These are phyloP conservation scores for Caenorhabditis doughertyi DNA, from an alignment of 2,888 invertebrate genomes.

Conservation along the genomic window DNA sequence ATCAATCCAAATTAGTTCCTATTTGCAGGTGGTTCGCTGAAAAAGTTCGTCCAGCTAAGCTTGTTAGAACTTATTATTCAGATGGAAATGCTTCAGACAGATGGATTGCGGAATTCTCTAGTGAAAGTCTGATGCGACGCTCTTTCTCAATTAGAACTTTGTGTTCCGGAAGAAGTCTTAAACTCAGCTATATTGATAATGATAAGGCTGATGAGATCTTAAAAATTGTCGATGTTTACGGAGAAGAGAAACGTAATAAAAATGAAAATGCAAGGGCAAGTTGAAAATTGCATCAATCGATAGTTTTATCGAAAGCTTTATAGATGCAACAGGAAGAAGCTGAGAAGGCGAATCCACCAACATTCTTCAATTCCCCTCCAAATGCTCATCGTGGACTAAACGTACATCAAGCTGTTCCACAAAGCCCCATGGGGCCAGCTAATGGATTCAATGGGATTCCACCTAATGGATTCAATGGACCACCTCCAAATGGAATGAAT, in stretches of 20 bases:
- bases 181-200: conserved; percentile 61
- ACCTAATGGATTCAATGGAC: neutral
- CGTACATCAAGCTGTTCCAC: too few relatives aligned
- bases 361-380: conserved; percentile 45
- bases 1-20: neutral
- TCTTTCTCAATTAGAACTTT: conserved; percentile 51
- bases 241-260: conserved; percentile 57
- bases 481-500: neutral
- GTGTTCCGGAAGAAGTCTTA: conserved; percentile 60
- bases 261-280: conserved; percentile 57
- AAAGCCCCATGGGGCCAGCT: neutral
- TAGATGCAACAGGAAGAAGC: conserved; percentile 37
- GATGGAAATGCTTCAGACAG: conserved; percentile 77
- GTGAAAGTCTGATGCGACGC: conserved; percentile 61
- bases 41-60: conserved; percentile 65
- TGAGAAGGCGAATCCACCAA: conserved; percentile 34
- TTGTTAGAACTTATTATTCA: conserved; percentile 69
- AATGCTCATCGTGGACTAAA: conserved; percentile 1
- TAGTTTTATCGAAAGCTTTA: neutral
- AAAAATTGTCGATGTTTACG: conserved; percentile 69
- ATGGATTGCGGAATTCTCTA: conserved; percentile 78
- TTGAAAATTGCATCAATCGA: neutral
- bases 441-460: conserved; percentile 1
- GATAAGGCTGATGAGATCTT: conserved; percentile 67
- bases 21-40: conserved; percentile 67